These are phyloP conservation scores for Lutraria lutraria DNA, from an alignment of 2,888 invertebrate genomes.

Conservation along the genomic window DNA sequence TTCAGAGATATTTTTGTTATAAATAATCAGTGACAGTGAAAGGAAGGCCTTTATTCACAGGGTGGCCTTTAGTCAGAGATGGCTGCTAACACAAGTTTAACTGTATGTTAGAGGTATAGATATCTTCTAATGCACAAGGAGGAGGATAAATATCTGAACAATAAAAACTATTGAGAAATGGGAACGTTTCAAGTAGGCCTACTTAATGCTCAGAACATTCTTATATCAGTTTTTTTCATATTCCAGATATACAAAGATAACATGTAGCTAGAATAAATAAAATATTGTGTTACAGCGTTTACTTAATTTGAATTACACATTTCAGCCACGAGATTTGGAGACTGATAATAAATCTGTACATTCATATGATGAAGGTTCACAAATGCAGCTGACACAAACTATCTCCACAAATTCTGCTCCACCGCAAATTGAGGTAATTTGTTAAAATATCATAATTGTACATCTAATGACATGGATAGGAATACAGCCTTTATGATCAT, in stretches of 20 bases:
- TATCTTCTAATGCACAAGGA: too few species aligned
- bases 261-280: not conserved
- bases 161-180: not conserved
- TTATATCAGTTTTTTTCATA: not conserved
- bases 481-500: too few species aligned
- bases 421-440: constrained; percentile 43
- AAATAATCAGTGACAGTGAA: too few species aligned
- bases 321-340: constrained; percentile 80
- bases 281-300: not conserved
- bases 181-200: not conserved
- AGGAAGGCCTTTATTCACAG: too few species aligned
- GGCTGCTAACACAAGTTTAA: too few species aligned
- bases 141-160: too few species aligned
- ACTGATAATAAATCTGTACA: constrained; percentile 79
- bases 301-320: constrained; percentile 21
- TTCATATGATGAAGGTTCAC: constrained; percentile 89
- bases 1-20: too few species aligned
- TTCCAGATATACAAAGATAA: not conserved
- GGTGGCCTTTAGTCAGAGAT: too few species aligned
- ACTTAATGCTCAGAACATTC: not conserved
- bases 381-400: constrained; percentile 35
- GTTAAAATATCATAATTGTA: not conserved
- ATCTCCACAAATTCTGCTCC: not conserved
- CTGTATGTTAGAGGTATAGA: too few species aligned
- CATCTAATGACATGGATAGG: too few species aligned